Evolutionary conservation across 1,140 invertebrate species (phyloP).

Genomic region (Drosophila nigromelanica): DNA sequence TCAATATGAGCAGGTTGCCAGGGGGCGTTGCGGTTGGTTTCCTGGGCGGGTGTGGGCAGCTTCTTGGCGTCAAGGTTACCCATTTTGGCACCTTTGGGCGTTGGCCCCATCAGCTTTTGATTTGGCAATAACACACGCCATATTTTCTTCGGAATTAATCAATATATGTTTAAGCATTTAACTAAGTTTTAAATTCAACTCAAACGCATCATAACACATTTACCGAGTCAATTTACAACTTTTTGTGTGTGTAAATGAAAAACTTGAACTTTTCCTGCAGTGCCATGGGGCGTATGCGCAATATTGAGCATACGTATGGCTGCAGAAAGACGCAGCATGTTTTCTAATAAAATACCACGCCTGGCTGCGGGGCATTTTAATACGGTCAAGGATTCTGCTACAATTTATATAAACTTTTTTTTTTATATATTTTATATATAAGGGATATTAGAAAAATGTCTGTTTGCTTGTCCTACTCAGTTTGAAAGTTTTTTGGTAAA

Average conservation of each 20-base stretch:
- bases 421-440: too few species aligned
- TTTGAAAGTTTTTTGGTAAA: too few species aligned
- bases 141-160: conserved; percentile 3
- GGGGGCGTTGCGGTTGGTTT: conserved; percentile 1
- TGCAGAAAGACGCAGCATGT: conserved; percentile 17
- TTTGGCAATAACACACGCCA: conserved; percentile 7
- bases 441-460: too few species aligned
- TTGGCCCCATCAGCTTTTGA: conserved; percentile 3
- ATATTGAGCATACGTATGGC: conserved; percentile 34
- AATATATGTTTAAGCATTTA: background rate
- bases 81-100: conserved; percentile 3
- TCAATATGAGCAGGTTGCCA: conserved; percentile 41
- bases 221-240: conserved; percentile 2
- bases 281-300: conserved; percentile 36
- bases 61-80: conserved; percentile 15
- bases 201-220: background rate
- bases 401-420: background rate
- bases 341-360: conserved; percentile 36
- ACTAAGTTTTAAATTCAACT: background rate
- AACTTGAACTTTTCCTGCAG: background rate
- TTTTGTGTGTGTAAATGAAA: conserved; percentile 1
- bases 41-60: background rate
- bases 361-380: background rate
- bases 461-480: too few species aligned
- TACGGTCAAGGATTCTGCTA: background rate